Evolutionary conservation across 2,797 vertebrate genomes (phyloP).

Genomic region (Acanthornis magna): DNA sequence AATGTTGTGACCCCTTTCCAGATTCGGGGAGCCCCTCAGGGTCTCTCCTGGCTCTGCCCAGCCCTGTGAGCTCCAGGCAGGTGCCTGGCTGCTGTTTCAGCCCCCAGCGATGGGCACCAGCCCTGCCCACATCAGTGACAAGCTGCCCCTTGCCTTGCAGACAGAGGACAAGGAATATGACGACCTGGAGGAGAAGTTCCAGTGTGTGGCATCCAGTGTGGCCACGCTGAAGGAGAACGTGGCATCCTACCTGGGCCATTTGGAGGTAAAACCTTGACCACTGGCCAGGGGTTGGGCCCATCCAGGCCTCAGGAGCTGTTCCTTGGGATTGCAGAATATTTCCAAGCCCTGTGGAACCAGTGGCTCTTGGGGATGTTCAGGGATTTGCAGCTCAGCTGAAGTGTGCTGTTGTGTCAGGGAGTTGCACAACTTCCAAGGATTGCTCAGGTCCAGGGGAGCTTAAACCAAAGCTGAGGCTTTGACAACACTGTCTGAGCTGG

Average conservation of each 20-base stretch:
- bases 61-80: neutral
- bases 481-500: neutral
- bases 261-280: constrained; percentile 78
- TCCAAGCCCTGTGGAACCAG: neutral
- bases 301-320: neutral
- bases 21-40: neutral
- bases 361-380: neutral
- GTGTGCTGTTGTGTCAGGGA: neutral
- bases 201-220: constrained; percentile 81
- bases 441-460: neutral
- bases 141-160: constrained; percentile 65
- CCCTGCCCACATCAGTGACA: neutral
- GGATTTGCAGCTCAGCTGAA: neutral
- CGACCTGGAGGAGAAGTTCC: constrained; percentile 83
- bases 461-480: neutral
- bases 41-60: neutral
- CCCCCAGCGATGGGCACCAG: neutral
- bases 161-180: constrained; percentile 90
- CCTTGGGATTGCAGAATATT: neutral
- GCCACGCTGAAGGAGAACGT: constrained; percentile 83
- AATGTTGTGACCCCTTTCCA: neutral
- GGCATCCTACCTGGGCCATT: constrained; percentile 79
- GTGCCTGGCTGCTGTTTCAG: neutral
- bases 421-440: neutral
- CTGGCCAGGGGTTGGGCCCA: neutral